Percentiles rank a stretch among this genome's conserved stretches.
Evolutionary conservation across 2,888 invertebrate genomes (phyloP).

Genomic region (Cephus runcator): DNA sequence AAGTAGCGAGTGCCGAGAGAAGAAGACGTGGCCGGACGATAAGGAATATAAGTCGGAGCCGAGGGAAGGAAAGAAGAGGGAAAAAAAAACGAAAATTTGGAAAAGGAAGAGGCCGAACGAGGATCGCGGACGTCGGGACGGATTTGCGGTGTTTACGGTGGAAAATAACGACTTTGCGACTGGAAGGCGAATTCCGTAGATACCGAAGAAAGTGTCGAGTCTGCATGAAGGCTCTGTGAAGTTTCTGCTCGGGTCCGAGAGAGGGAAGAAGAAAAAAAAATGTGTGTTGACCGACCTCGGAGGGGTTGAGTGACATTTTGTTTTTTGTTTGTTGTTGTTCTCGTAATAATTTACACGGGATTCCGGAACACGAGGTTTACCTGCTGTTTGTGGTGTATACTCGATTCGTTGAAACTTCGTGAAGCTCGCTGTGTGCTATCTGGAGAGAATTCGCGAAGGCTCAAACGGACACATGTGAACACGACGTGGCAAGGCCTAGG

Average conservation of each 20-base stretch:
- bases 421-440: neutral
- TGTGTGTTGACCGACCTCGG: neutral
- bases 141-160: neutral
- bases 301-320: neutral
- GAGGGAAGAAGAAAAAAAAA: neutral
- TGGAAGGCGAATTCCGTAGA: neutral
- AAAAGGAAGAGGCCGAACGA: neutral
- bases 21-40: neutral
- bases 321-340: neutral
- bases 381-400: neutral
- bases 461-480: neutral
- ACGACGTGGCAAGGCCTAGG: constrained; percentile 1
- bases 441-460: neutral
- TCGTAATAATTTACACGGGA: neutral
- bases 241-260: neutral
- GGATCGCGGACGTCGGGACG: neutral
- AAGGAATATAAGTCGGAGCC: neutral
- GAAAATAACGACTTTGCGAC: neutral
- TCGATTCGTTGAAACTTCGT: neutral
- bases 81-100: neutral
- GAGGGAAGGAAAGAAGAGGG: neutral
- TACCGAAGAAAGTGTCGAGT: neutral
- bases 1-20: neutral
- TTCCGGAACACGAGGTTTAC: neutral
- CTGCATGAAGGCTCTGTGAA: neutral